phyloP scores from a whole-genome alignment of 53 echinoderm and acorn worm genomes.

The Mesocentrotus franciscanus region DNA sequence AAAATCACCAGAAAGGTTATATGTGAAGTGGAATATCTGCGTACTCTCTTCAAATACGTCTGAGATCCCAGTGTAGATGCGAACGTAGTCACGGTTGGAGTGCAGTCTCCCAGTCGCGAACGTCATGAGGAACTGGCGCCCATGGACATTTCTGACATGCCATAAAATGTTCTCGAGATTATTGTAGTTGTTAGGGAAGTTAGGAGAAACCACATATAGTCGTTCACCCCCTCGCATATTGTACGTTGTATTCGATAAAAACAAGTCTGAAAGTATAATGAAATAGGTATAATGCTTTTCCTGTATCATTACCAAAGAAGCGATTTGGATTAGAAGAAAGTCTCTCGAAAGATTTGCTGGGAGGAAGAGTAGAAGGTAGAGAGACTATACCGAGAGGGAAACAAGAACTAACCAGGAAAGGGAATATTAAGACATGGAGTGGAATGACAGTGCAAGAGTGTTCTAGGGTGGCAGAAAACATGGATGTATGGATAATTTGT shows the following conservation, averaged over 20 bases:
- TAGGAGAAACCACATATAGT: neutral
- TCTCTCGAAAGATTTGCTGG: no score
- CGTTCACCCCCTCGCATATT: neutral
- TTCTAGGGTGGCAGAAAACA: no score
- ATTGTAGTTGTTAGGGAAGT: neutral
- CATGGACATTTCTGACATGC: neutral
- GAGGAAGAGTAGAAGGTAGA: no score
- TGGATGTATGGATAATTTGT: no score
- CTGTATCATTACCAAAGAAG: no score
- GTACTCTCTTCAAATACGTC: constrained; percentile 41
- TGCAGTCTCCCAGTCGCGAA: neutral
- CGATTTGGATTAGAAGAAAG: no score
- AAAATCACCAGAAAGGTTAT: neutral
- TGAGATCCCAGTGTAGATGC: neutral
- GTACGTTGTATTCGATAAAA: constrained; percentile 22
- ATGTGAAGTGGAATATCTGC: neutral
- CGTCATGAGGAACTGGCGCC: neutral
- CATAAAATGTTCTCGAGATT: constrained; percentile 33
- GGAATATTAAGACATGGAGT: no score
- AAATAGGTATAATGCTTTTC: neutral
- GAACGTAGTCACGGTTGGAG: neutral
- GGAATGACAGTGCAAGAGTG: no score
- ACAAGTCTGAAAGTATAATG: neutral
- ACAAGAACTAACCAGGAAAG: no score
- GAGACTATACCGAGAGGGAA: no score